These are phyloP conservation scores for Apantesis nais DNA, from an alignment of 2,888 invertebrate genomes.

Conservation along the genomic window DNA sequence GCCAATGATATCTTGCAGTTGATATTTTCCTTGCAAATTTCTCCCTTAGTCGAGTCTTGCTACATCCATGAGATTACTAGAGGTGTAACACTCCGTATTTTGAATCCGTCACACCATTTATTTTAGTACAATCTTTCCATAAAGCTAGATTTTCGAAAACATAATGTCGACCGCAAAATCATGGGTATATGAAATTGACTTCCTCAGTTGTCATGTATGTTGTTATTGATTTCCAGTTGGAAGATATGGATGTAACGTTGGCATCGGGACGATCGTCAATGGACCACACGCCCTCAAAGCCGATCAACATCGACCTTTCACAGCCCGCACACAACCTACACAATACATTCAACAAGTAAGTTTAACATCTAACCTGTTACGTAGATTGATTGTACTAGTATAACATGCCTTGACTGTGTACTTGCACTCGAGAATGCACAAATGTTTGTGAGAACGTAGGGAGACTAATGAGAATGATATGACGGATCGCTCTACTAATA, in stretches of 20 bases:
- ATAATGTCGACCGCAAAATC: too few species aligned
- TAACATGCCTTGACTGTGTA: constrained; percentile 4
- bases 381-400: neutral
- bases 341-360: constrained; percentile 82
- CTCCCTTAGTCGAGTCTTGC: too few species aligned
- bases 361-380: constrained; percentile 21
- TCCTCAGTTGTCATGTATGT: neutral
- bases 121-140: too few species aligned
- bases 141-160: too few species aligned
- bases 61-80: too few species aligned
- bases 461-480: neutral
- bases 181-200: too few species aligned
- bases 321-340: constrained; percentile 81
- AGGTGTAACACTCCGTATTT: too few species aligned
- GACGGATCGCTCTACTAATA: neutral
- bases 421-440: neutral
- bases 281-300: constrained; percentile 67
- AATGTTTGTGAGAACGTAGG: neutral
- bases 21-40: too few species aligned
- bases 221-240: constrained; percentile 62
- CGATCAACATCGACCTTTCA: constrained; percentile 81
- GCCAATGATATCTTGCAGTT: too few species aligned
- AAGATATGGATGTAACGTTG: constrained; percentile 67
- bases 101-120: too few species aligned
- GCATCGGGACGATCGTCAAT: constrained; percentile 62